Percentiles rank a stretch among this genome's conserved stretches.
Conservation (phyloP, 2,888 invertebrate genomes). For the Platypus cylindrus region DNA sequence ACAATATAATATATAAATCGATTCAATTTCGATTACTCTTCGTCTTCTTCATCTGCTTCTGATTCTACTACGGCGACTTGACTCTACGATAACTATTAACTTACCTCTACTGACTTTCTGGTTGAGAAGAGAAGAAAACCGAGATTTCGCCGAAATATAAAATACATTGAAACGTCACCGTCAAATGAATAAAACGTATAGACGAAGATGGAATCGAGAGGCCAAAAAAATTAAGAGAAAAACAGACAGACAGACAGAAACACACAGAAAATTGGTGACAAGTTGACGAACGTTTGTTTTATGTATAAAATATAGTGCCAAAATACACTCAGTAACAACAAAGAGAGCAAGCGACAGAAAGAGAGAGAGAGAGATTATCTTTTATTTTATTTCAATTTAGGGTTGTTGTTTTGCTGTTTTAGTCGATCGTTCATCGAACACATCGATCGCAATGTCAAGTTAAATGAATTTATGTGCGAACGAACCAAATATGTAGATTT, state of each 20-base stretch:
- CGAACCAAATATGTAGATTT: constrained; percentile 18
- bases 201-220: constrained; percentile 3
- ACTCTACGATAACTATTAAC: too few relatives aligned
- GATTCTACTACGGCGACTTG: too few relatives aligned
- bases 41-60: too few relatives aligned
- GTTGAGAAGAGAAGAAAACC: constrained; percentile 20
- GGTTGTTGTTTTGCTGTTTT: too few relatives aligned
- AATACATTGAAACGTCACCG: constrained; percentile 27
- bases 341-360: too few relatives aligned
- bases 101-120: too few relatives aligned
- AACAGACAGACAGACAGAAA: too few relatives aligned
- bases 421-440: constrained; percentile 16
- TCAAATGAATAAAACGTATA: constrained; percentile 13
- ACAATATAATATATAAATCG: constrained; percentile 12
- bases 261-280: too few relatives aligned
- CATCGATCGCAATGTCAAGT: too few relatives aligned
- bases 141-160: constrained; percentile 15
- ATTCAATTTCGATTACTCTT: too few relatives aligned
- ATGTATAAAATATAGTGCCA: constrained; percentile 21
- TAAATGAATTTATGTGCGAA: constrained; percentile 24
- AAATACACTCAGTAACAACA: constrained; percentile 21
- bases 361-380: too few relatives aligned
- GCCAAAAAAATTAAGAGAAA: constrained; percentile 12
- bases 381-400: too few relatives aligned
- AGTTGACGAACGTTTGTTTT: constrained; percentile 27